Conservation (phyloP, 1,140 invertebrate species). For the Eumaeus atala region DNA sequence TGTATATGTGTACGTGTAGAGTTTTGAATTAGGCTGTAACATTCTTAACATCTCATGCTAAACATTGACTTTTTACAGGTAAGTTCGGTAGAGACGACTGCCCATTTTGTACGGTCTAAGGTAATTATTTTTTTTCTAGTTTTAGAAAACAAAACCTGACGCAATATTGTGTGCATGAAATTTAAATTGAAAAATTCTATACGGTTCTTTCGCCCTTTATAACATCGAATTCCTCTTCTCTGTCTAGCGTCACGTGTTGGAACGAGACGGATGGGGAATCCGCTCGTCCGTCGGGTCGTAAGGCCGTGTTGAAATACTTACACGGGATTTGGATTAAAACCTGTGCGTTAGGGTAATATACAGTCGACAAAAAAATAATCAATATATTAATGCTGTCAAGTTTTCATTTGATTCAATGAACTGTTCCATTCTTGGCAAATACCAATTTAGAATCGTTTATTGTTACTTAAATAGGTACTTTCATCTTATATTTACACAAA, state of each 20-base stretch:
- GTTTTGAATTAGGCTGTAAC: no score
- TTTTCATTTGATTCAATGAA: neutral
- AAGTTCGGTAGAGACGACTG: constrained; percentile 16
- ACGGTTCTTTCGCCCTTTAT: constrained; percentile 30
- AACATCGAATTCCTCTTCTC: constrained; percentile 29
- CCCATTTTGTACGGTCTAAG: constrained; percentile 19
- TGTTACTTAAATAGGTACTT: no score
- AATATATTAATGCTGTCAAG: constrained; percentile 8
- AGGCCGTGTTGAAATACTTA: constrained; percentile 63
- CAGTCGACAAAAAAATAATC: constrained; percentile 29
- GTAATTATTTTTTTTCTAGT: constrained; percentile 29
- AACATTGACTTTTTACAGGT: constrained; percentile 28
- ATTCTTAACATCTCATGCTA: constrained; percentile 5
- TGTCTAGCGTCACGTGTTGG: constrained; percentile 27
- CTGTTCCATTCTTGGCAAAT: neutral
- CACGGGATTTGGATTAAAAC: constrained; percentile 63
- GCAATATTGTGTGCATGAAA: constrained; percentile 33
- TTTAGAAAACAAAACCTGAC: constrained; percentile 30
- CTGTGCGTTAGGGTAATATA: constrained; percentile 41
- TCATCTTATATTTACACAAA: no score
- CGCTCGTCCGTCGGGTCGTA: constrained; percentile 40
- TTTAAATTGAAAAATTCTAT: constrained; percentile 42
- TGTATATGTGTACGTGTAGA: no score
- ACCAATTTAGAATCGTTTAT: no score
- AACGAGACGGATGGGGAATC: constrained; percentile 38